Conservation (phyloP, 1,140 invertebrate genomes). For the Laodelphax striatellus region DNA sequence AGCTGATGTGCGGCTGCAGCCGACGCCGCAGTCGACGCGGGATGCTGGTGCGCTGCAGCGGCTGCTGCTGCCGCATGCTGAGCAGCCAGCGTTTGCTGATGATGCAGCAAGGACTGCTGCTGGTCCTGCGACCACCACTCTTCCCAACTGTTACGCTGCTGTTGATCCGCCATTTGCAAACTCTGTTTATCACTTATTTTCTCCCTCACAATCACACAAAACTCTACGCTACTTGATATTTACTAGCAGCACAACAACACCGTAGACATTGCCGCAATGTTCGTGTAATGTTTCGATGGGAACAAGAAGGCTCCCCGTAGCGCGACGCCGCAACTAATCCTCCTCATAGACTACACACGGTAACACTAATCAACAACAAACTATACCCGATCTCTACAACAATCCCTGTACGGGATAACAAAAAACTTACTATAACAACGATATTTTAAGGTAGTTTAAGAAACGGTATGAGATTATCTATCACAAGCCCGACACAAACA, state of each 20-base stretch:
- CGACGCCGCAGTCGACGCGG: slow-evolving; percentile 33
- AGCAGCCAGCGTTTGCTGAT: slow-evolving; percentile 33
- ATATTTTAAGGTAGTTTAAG: no score
- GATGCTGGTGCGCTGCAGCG: slow-evolving; percentile 30
- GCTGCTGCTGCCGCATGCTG: slow-evolving; percentile 26
- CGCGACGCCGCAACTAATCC: slow-evolving; percentile 19
- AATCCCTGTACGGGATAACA: no score
- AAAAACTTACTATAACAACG: no score
- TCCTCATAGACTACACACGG: no score
- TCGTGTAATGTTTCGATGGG: no score
- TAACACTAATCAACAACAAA: no score
- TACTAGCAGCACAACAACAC: no score
- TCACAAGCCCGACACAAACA: no score
- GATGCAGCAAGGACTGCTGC: slow-evolving; percentile 37
- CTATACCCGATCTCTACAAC: no score
- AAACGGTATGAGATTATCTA: no score
- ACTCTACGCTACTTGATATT: slow-evolving; percentile 8
- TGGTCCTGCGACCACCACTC: slow-evolving; percentile 39
- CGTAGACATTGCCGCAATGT: no score
- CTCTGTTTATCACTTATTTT: slow-evolving; percentile 10
- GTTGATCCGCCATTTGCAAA: slow-evolving; percentile 8
- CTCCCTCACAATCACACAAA: slow-evolving; percentile 35
- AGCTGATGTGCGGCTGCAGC: slow-evolving; percentile 36
- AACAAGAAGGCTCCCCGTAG: slow-evolving; percentile 19
- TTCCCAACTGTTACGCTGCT: slow-evolving; percentile 27